Conservation (phyloP, 2,888 invertebrate genomes). For the Drosophila barbarae region DNA sequence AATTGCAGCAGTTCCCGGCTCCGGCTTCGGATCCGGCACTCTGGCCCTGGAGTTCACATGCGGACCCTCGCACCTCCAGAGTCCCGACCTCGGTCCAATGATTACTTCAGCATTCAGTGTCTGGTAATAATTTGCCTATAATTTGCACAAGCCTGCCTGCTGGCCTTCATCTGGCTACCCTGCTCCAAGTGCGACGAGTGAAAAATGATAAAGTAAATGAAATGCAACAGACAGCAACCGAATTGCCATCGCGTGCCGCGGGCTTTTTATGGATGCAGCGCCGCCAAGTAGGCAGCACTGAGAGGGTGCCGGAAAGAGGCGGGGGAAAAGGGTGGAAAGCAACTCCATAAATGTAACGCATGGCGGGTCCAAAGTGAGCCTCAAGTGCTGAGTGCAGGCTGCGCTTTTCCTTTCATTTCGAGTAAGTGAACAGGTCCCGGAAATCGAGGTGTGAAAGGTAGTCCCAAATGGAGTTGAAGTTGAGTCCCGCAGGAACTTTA, state of each 20-base stretch:
- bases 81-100: constrained; percentile 37
- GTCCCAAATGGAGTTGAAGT: constrained; percentile 21
- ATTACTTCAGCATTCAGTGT: constrained; percentile 61
- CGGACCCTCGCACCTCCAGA: constrained; percentile 11
- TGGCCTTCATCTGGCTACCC: neutral
- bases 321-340: neutral
- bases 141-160: constrained; percentile 44
- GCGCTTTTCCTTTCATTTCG: constrained; percentile 29
- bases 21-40: constrained; percentile 22
- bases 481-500: neutral
- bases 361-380: constrained; percentile 60
- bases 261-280: constrained; percentile 10
- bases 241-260: constrained; percentile 51
- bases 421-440: constrained; percentile 58
- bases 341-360: constrained; percentile 53
- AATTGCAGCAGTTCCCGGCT: constrained; percentile 34
- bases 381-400: constrained; percentile 56
- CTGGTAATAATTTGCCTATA: constrained; percentile 69
- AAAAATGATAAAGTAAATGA: constrained; percentile 64
- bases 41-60: constrained; percentile 24
- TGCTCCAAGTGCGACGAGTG: constrained; percentile 29
- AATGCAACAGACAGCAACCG: constrained; percentile 60
- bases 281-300: neutral
- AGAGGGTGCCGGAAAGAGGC: neutral
- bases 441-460: constrained; percentile 50